Evolutionary conservation across 1,140 invertebrate genomes (phyloP).

Genomic region (Neotoxoptera formosana): DNA sequence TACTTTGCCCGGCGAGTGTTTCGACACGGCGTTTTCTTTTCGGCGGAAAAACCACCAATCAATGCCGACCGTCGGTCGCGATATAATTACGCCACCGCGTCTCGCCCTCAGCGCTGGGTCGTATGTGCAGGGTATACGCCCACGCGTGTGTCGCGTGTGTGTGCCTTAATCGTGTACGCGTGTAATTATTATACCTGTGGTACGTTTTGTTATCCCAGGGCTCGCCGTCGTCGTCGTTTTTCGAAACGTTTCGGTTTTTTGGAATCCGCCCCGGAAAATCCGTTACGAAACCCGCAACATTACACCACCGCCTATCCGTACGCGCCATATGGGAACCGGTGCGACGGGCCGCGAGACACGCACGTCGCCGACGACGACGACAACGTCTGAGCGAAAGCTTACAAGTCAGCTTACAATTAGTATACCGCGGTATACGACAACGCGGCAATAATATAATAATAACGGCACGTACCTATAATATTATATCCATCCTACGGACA

Average conservation of each 20-base stretch:
- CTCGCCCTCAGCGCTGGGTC: background rate
- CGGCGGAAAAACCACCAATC: conserved; percentile 8
- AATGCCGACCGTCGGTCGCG: conserved; percentile 27
- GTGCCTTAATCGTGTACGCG: too few relatives aligned
- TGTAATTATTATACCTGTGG: too few relatives aligned
- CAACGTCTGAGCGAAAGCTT: conserved; percentile 1
- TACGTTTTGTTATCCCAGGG: too few relatives aligned
- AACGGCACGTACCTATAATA: background rate
- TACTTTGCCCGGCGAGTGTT: background rate
- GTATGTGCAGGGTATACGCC: background rate
- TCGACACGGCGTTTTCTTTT: background rate
- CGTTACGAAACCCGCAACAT: background rate
- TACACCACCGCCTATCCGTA: background rate
- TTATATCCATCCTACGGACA: background rate
- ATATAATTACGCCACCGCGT: background rate
- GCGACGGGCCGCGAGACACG: background rate
- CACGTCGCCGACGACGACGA: background rate
- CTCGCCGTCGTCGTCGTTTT: background rate
- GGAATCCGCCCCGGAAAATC: background rate
- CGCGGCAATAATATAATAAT: background rate
- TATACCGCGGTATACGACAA: too few relatives aligned
- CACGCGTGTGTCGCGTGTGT: background rate
- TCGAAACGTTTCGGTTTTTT: background rate
- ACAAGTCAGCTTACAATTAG: background rate
- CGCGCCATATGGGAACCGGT: background rate